Evolutionary conservation across 2,797 vertebrate genomes (phyloP).

Genomic region (Microctenopoma lineatum): DNA sequence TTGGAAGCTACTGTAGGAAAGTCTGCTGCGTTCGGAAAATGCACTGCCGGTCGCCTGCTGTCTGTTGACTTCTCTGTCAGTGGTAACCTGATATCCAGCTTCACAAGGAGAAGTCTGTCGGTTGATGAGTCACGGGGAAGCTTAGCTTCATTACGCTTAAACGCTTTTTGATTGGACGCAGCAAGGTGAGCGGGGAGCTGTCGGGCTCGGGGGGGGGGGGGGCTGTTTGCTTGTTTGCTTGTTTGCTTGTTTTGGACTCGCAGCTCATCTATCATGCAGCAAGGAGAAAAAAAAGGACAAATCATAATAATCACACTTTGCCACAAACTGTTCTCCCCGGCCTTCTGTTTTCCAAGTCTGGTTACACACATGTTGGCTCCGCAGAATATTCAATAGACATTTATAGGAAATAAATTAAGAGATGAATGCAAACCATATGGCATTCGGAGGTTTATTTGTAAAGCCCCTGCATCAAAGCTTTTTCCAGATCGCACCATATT

Average conservation of each 20-base stretch:
- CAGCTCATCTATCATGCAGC: conserved; percentile 55
- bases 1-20: conserved; percentile 71
- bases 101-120: conserved; percentile 63
- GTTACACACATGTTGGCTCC: conserved; percentile 93
- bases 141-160: conserved; percentile 72
- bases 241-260: conserved; percentile 74
- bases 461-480: conserved; percentile 98
- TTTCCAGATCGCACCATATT: conserved; percentile 98
- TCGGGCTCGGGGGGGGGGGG: conserved; percentile 16
- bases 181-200: conserved; percentile 28
- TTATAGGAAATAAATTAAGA: conserved; percentile 99
- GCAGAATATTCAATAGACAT: conserved; percentile 97
- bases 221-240: conserved; percentile 73
- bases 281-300: conserved; percentile 63
- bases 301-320: conserved; percentile 92
- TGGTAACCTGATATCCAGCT: conserved; percentile 73
- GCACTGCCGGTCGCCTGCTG: conserved; percentile 65
- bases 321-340: conserved; percentile 89
- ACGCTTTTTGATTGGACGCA: conserved; percentile 55
- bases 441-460: conserved; percentile 98
- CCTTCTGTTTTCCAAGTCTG: conserved; percentile 90
- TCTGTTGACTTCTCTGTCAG: conserved; percentile 63
- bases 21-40: conserved; percentile 70
- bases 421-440: conserved; percentile 99
- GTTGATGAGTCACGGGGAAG: conserved; percentile 72